Conservation (phyloP, 2,113 vertebrate genomes). For the Australoheros scitulus region DNA sequence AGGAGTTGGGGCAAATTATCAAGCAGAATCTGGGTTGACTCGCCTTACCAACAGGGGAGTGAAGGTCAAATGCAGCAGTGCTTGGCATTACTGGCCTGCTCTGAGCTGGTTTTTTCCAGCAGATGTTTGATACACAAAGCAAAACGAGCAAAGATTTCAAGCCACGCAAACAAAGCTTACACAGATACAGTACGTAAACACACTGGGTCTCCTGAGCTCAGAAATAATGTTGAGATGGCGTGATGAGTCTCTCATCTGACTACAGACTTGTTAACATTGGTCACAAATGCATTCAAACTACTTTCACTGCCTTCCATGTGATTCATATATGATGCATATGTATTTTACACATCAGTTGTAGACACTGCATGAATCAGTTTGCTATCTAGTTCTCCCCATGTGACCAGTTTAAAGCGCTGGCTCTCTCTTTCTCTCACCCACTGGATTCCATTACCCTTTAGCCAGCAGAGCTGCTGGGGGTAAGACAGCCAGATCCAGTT, state of each 20-base stretch:
- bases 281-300: background rate
- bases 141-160: background rate
- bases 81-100: background rate
- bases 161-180: background rate
- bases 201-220: background rate
- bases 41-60: background rate
- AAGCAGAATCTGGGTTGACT: slow-evolving; percentile 11
- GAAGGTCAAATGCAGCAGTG: slow-evolving; percentile 33
- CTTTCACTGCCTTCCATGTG: background rate
- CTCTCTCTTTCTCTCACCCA: slow-evolving; percentile 2
- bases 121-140: background rate
- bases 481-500: slow-evolving; percentile 58
- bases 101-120: background rate
- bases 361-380: background rate
- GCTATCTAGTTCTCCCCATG: slow-evolving; percentile 66
- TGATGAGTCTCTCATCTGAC: background rate
- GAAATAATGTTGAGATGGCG: background rate
- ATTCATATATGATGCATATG: background rate
- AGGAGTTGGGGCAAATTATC: slow-evolving; percentile 22
- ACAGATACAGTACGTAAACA: background rate
- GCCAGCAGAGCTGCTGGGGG: slow-evolving; percentile 53
- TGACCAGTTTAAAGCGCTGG: slow-evolving; percentile 52
- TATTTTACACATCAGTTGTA: background rate
- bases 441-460: slow-evolving; percentile 64
- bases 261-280: background rate